A percentile compares a stretch with the other conserved stretches of the same genome.
Conservation (phyloP, 2,113 vertebrate species). For the Numenius arquata region DNA sequence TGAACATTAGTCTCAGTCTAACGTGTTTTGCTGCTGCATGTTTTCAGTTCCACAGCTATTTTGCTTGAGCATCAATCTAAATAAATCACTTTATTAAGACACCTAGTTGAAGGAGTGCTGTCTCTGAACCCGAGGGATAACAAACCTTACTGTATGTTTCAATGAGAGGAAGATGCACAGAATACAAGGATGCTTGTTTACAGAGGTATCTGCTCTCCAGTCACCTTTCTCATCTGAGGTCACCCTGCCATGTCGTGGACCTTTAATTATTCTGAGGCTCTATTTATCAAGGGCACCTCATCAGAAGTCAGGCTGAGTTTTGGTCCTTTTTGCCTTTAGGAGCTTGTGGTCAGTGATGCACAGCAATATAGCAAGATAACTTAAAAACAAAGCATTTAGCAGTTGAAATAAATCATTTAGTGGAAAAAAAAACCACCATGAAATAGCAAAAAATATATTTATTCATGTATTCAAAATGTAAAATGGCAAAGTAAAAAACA, state of each 20-base stretch:
- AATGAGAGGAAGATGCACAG: neutral
- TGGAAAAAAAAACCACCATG: rapidly evolving
- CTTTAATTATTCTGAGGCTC: neutral
- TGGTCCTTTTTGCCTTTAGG: neutral
- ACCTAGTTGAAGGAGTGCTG: neutral
- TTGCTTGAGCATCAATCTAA: neutral
- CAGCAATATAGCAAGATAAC: neutral
- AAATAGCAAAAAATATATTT: neutral
- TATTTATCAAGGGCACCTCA: neutral
- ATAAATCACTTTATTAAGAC: neutral
- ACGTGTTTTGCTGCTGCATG: neutral
- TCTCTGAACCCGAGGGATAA: neutral
- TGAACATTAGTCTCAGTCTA: neutral
- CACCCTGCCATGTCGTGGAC: neutral
- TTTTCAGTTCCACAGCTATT: neutral
- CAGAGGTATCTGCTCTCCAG: neutral
- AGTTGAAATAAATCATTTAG: neutral
- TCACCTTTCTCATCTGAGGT: neutral
- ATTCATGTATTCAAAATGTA: neutral
- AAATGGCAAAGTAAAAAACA: neutral
- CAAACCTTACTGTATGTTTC: rapidly evolving
- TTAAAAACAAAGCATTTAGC: neutral
- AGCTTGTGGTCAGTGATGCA: neutral
- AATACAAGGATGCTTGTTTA: neutral
- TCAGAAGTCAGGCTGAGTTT: neutral